A percentile compares a stretch with the other conserved stretches of the same genome.
These are phyloP conservation scores for Drosophila niveifrons DNA, from an alignment of 2,888 invertebrate genomes.

Conservation along the genomic window DNA sequence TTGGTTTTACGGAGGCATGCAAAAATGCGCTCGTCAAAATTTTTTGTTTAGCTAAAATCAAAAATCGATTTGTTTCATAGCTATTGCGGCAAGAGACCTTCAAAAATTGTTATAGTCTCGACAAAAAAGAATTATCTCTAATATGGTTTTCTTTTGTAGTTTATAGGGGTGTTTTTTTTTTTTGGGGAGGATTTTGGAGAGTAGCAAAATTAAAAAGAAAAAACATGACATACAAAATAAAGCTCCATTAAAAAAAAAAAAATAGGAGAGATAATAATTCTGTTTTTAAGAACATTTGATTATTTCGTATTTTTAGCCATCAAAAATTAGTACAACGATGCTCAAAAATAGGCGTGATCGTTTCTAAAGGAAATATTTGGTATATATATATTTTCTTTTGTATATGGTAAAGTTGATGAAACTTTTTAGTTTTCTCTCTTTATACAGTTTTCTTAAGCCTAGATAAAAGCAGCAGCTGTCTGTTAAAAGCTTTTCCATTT, in stretches of 20 bases:
- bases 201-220: conserved; percentile 44
- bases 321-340: conserved; percentile 84
- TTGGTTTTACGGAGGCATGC: conserved; percentile 36
- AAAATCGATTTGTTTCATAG: conserved; percentile 26
- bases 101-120: conserved; percentile 77
- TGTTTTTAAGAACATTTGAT: conserved; percentile 21
- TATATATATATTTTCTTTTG: background rate
- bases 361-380: conserved; percentile 39
- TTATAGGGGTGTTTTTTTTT: conserved; percentile 28
- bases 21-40: conserved; percentile 45
- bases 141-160: conserved; percentile 11
- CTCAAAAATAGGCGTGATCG: conserved; percentile 86
- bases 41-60: conserved; percentile 21
- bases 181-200: conserved; percentile 27
- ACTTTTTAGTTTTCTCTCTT: conserved; percentile 21
- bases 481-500: conserved; percentile 54
- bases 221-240: conserved; percentile 55
- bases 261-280: conserved; percentile 23
- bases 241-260: conserved; percentile 37
- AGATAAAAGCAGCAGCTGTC: conserved; percentile 52
- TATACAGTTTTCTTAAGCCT: conserved; percentile 57
- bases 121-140: conserved; percentile 56
- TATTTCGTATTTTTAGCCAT: conserved; percentile 32
- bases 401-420: conserved; percentile 20
- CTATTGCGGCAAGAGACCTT: conserved; percentile 67